These are phyloP conservation scores for Plutomurus gul DNA, from an alignment of 1,140 invertebrate genomes.

Conservation along the genomic window DNA sequence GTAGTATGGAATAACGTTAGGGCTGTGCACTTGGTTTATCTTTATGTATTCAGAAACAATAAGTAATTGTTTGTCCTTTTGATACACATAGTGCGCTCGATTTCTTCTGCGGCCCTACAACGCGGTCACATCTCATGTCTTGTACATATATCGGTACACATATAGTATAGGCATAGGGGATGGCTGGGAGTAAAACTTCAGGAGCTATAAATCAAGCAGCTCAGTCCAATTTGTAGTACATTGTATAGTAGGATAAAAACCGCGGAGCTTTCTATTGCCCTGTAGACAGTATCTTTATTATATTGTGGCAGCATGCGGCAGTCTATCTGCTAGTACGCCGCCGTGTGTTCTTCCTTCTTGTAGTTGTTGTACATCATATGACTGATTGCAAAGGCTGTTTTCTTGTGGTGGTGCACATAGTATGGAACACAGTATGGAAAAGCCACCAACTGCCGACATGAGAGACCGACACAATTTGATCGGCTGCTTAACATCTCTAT, in stretches of 20 bases:
- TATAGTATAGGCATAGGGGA: too few relatives aligned
- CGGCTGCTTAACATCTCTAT: not conserved
- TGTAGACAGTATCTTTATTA: not conserved
- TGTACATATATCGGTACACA: too few relatives aligned
- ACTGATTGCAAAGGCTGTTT: not conserved
- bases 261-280: not conserved
- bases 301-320: not conserved
- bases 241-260: constrained; percentile 37
- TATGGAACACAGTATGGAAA: not conserved
- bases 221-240: constrained; percentile 21
- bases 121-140: constrained; percentile 17
- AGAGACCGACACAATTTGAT: not conserved
- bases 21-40: not conserved
- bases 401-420: not conserved
- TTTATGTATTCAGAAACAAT: too few relatives aligned
- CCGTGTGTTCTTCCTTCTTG: not conserved
- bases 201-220: constrained; percentile 34
- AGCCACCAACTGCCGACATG: constrained; percentile 6
- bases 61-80: constrained; percentile 14
- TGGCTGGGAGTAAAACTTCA: constrained; percentile 29
- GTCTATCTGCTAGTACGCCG: not conserved
- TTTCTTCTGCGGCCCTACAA: not conserved
- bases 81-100: too few relatives aligned
- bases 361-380: not conserved
- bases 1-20: not conserved